Evolutionary conservation across 2,888 invertebrate species (phyloP), one percentile per base, ranked within the genome.

Genomic region (Melieria omissa): DNA sequence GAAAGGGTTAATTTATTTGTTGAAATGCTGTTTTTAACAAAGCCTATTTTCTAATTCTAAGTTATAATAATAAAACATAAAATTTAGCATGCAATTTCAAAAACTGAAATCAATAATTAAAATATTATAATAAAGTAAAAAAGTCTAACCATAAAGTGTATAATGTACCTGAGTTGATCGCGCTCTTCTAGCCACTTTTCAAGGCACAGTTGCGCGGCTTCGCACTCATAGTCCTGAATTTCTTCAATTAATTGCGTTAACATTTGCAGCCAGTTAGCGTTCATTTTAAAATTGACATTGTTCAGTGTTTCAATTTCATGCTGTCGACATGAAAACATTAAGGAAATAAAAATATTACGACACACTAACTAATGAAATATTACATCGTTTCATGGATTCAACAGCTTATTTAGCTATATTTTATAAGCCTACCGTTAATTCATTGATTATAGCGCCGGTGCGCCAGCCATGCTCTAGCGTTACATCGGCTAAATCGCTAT

Each of bases 391-490:
- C n/a, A n/a, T n/a, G n/a, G n/a, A n/a, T n/a, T n/a, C n/a, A n/a
- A n/a, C n/a, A n/a, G n/a, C n/a, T n/a, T n/a, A n/a, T n/a, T n/a
- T n/a, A n/a, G n/a, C n/a, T n/a, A n/a, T n/a, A n/a, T n/a, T n/a
- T 61, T 5, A 46, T 10, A 29, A 6, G 82, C 88, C 87, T 86
- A 97, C 97, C 80, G 93, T 93, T 57, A 99, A 88, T 88, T 99
- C 99, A 79, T 94, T 95, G 76, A 99, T 98, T 76, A 99, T 98
- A 52, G 98, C 98, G 0, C 98, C 98, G 4, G 99, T 99, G 78
- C 97, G 91, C 98, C 98, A 98, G 65, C 98, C 98, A 87, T 98
- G 97, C 84, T 97, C 95, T 49, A 98, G 88, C 0, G 97, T 97
- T 54, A 97, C 96, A 88, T 98, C 98, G 8, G 98, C 98, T 72